Evolutionary conservation across 2,113 vertebrate genomes (phyloP), one percentile per base, ranked within the genome.

Genomic region (Calonectris borealis): DNA sequence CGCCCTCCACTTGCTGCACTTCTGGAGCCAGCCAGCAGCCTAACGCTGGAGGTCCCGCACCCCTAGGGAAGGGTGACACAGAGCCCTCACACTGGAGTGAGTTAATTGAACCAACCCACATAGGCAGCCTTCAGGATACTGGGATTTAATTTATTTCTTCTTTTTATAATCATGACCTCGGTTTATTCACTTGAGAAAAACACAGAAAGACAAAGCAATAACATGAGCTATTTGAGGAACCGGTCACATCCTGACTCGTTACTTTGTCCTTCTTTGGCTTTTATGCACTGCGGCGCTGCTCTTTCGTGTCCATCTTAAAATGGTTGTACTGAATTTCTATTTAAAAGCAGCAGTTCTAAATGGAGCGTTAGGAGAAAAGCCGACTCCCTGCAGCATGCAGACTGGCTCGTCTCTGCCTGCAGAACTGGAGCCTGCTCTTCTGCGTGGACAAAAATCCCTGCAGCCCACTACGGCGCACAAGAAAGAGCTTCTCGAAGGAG

Each of bases 381-480:
- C 0, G 51, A 11, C 40, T 36, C 69, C 83, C n/a, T 34, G 40
- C 46, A 60, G 65, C 48, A 34, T 73, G 79, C 62, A 70, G 40
- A n/a, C 16, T 40, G 32, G 26, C 40, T 82, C 14, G 0, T 4
- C 13, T 27, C 46, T 42, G 38, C 31, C 44, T 22, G 19, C 20
- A 52, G 38, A 42, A 27, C 17, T 2, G 0, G 7, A 51, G 42
- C 16, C 29, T 16, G 13, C 64, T 66, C 46, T 54, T 73, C 55
- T 7, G 34, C 12, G 19, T 6, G n/a, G 73, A 40, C 46, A 46
- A 38, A 71, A 75, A 54, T 27, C 60, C 54, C 71, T 16, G n/a
- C 65, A 72, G 52, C 22, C 29, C 29, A 10, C 42, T 15, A 17
- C 0, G 1, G 62, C 0, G 0, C 5, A 8, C 25, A 27, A 27